These are phyloP conservation scores for Pollachius pollachius DNA, from an alignment of 2,113 vertebrate species.

Conservation along the genomic window DNA sequence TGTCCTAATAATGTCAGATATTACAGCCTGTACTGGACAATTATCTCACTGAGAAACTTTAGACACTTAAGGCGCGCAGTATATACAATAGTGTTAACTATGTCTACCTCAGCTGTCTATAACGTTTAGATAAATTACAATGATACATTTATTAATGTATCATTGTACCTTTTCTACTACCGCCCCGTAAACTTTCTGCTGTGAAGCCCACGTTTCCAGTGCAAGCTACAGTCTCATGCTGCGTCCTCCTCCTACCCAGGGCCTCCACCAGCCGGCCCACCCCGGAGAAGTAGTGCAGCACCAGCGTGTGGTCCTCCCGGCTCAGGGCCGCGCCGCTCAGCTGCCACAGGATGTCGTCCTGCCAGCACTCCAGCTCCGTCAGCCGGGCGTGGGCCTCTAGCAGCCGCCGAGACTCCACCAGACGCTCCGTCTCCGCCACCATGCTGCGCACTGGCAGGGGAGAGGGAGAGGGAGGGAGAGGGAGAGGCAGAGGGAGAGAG, in stretches of 20 bases:
- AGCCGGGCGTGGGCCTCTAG: slow-evolving; percentile 87
- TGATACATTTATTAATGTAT: too few species aligned
- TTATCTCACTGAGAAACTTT: too few species aligned
- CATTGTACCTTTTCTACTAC: too few species aligned
- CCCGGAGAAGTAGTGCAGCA: slow-evolving; percentile 81
- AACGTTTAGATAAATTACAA: too few species aligned
- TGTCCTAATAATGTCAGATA: too few species aligned
- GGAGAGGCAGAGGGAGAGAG: not conserved
- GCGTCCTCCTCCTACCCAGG: slow-evolving; percentile 63
- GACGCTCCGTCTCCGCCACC: slow-evolving; percentile 79
- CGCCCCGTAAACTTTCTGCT: too few species aligned
- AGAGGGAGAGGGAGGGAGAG: not conserved
- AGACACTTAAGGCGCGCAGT: too few species aligned
- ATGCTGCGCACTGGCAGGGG: slow-evolving; percentile 72
- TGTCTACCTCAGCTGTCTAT: too few species aligned
- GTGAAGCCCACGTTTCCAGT: too few species aligned
- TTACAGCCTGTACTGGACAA: too few species aligned
- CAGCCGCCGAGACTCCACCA: slow-evolving; percentile 80
- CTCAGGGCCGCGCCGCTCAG: slow-evolving; percentile 59
- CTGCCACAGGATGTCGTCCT: slow-evolving; percentile 82
- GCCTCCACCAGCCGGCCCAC: slow-evolving; percentile 82
- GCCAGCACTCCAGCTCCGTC: slow-evolving; percentile 86
- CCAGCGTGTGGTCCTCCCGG: slow-evolving; percentile 66
- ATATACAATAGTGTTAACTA: too few species aligned
- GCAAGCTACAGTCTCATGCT: too few species aligned